Conservation (phyloP, 2,113 vertebrate genomes). For the Chloropsis hardwickii region DNA sequence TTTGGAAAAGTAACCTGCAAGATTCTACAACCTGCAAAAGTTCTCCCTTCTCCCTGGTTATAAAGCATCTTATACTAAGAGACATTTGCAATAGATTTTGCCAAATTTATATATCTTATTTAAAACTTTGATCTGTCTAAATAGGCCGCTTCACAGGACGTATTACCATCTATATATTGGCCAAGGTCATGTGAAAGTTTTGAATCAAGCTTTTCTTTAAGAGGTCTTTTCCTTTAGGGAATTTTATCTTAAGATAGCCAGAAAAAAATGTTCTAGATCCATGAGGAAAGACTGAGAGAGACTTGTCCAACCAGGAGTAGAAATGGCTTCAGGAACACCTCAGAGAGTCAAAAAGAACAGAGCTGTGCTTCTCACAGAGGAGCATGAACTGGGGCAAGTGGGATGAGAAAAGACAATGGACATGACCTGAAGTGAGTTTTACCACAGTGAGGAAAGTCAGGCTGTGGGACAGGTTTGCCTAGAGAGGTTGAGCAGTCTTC, state of each 20-base stretch:
- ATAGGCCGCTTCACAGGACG: background rate
- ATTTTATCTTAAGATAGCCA: background rate
- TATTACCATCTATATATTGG: background rate
- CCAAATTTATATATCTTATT: background rate
- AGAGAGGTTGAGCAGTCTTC: background rate
- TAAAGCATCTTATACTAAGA: background rate
- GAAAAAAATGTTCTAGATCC: background rate
- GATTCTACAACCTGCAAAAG: background rate
- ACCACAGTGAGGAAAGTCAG: background rate
- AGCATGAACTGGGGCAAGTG: background rate
- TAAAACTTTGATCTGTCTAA: background rate
- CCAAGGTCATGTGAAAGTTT: background rate
- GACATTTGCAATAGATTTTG: background rate
- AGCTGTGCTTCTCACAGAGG: background rate
- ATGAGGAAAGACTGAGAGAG: background rate
- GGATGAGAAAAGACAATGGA: background rate
- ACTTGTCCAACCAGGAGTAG: background rate
- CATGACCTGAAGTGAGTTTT: background rate
- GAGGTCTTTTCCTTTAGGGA: background rate
- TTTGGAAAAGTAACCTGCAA: background rate
- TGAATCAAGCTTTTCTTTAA: background rate
- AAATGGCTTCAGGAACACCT: background rate
- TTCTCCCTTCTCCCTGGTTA: background rate
- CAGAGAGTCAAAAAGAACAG: background rate
- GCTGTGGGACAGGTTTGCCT: background rate